phyloP scores from a whole-genome alignment of 2,797 vertebrate species.

The Chelonia mydas region DNA sequence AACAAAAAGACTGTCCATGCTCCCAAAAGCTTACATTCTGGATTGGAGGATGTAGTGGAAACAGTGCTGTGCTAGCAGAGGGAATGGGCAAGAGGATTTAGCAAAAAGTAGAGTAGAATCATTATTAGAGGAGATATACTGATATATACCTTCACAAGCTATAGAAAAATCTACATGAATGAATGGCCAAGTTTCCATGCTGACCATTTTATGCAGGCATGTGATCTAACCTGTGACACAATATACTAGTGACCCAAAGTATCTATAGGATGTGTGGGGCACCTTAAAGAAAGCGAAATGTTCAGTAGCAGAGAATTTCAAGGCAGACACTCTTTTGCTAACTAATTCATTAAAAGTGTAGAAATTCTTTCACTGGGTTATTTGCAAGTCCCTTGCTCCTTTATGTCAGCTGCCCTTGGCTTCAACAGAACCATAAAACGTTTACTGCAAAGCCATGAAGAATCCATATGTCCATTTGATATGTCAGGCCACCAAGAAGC shows the following conservation, averaged over 20 bases:
- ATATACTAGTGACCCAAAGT: neutral
- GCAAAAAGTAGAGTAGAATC: neutral
- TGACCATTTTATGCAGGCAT: neutral
- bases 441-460: constrained; percentile 84
- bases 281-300: neutral
- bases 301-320: neutral
- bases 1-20: neutral
- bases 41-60: neutral
- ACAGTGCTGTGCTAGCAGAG: neutral
- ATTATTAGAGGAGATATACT: neutral
- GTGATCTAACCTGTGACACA: neutral
- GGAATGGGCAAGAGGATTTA: fast-evolving
- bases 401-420: constrained; percentile 76
- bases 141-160: neutral
- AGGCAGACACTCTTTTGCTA: neutral
- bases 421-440: constrained; percentile 77
- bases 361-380: constrained; percentile 50
- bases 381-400: constrained; percentile 69
- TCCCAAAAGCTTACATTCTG: fast-evolving
- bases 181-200: neutral
- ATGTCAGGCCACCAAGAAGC: constrained; percentile 82
- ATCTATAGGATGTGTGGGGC: neutral
- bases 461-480: constrained; percentile 85
- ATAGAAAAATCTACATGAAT: neutral
- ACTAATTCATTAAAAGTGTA: neutral